Conservation (phyloP, 2,797 vertebrate species). For the Centroberyx gerrardi region DNA sequence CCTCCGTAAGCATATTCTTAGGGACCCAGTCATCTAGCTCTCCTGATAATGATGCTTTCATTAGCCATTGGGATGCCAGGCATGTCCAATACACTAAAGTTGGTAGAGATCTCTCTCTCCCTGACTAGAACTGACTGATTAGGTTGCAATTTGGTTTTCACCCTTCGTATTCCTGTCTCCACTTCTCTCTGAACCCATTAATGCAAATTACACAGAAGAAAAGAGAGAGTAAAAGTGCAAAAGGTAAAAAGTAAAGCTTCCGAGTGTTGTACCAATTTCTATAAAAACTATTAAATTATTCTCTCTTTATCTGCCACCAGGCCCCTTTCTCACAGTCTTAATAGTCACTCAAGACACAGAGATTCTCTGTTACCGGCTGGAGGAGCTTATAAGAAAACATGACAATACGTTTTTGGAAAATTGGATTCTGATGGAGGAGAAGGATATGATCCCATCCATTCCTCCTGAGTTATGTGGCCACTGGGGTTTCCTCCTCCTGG, state of each 20-base stretch:
- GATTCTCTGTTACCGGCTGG: conserved; percentile 37
- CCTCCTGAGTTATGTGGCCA: conserved; percentile 61
- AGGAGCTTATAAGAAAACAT: conserved; percentile 42
- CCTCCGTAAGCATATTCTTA: conserved; percentile 73
- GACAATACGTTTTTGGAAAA: conserved; percentile 42
- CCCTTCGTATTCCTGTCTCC: conserved; percentile 47
- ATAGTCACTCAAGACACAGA: conserved; percentile 44
- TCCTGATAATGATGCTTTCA: conserved; percentile 79
- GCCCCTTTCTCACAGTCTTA: conserved; percentile 37
- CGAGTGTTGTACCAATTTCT: conserved; percentile 39
- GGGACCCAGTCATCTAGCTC: conserved; percentile 59
- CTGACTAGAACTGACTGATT: conserved; percentile 46
- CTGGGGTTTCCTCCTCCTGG: conserved; percentile 59
- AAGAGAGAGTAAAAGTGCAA: conserved; percentile 59
- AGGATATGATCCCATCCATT: conserved; percentile 72
- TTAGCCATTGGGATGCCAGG: conserved; percentile 77
- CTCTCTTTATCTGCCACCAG: conserved; percentile 36
- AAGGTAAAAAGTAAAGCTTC: conserved; percentile 64
- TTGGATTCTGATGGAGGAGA: conserved; percentile 33
- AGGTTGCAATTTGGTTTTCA: conserved; percentile 53
- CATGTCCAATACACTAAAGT: conserved; percentile 70
- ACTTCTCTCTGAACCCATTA: conserved; percentile 64
- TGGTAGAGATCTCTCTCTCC: conserved; percentile 45
- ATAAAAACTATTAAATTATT: conserved; percentile 51
- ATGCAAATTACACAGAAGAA: conserved; percentile 67